Base-by-base conservation (phyloP, 2,113 vertebrate genomes). In the Chamaea fasciata region DNA sequence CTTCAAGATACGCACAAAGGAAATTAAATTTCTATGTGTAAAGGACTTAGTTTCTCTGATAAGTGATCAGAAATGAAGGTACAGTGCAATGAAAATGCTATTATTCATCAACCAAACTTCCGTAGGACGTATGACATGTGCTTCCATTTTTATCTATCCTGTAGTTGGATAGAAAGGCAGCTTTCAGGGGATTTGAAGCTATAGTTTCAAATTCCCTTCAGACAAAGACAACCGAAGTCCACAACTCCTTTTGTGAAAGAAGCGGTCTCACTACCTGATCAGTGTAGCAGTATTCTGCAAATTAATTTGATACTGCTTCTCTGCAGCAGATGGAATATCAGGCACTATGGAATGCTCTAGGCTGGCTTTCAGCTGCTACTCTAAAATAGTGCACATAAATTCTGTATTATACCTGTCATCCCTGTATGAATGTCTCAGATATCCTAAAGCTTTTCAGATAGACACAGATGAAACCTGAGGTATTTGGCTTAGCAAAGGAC, bases 341-440 rank as follows among this genome's bases (percentile, higher is more conserved):
- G 53, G 18, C 2, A 3, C 68, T 86, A 26, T 50, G 46, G 19
- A 70, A 31, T n/a, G 21, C 21, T 27, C 35, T 56, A 62, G 27
- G 44, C 42, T 80, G 63, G 22, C 24, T 92, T 86, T 88, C 64
- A 70, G 47, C 26, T 77, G 39, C 50, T 86, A 4, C 35, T 60
- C 56, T 41, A 60, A 81, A 90, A 75, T 11, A 22, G 22, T 64
- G 70, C 44, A 28, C 42, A 78, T 89, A 86, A 90, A 92, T 96
- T 63, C 35, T 89, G 35, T 52, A 44, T 90, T 83, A 59, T 37
- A 81, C 27, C 64, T 95, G 71, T 89, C 83, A 93, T 50, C 24
- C 24, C 24, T 89, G 8, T 65, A 47, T 70, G 57, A 76, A 67
- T 69, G 30, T 33, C 47, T 84, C 16, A 9, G 71, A 86, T 77